Evolutionary conservation across 2,888 invertebrate species (phyloP).

Genomic region (Thecocarcelia acutangulata): DNA sequence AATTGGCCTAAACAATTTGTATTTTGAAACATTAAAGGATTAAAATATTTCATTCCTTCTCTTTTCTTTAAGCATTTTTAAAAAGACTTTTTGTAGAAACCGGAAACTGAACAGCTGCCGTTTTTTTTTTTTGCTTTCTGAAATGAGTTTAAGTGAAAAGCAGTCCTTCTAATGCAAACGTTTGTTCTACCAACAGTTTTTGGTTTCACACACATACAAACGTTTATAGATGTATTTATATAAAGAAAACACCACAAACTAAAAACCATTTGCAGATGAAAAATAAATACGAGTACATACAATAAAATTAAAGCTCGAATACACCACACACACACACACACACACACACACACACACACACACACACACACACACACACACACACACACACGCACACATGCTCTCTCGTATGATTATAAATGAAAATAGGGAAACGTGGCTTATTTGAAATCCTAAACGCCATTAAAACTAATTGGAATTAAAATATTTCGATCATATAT

Average conservation of each 20-base stretch:
- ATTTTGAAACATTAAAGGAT: too few species aligned
- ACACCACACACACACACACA: background rate
- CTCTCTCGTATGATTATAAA: background rate
- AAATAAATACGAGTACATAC: background rate
- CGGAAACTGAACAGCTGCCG: too few species aligned
- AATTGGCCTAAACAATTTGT: too few species aligned
- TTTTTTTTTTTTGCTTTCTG: too few species aligned
- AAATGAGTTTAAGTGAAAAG: too few species aligned
- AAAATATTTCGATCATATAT: slow-evolving; percentile 3
- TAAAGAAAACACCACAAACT: background rate
- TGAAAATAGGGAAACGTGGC: slow-evolving; percentile 37
- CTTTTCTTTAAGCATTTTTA: too few species aligned
- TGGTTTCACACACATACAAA: background rate
- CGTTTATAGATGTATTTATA: too few species aligned
- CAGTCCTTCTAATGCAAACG: slow-evolving; percentile 1
- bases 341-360: background rate
- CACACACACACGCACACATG: background rate
- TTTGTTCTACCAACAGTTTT: slow-evolving; percentile 27
- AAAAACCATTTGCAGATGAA: background rate
- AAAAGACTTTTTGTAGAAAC: too few species aligned
- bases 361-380: background rate
- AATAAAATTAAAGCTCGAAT: too few species aligned
- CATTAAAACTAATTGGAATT: slow-evolving; percentile 22
- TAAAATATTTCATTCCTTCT: too few species aligned
- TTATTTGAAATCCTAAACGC: slow-evolving; percentile 15